Percentiles rank a stretch among this genome's conserved stretches.
phyloP scores from a whole-genome alignment of 2,888 invertebrate species.

The Rosalia funebris region DNA sequence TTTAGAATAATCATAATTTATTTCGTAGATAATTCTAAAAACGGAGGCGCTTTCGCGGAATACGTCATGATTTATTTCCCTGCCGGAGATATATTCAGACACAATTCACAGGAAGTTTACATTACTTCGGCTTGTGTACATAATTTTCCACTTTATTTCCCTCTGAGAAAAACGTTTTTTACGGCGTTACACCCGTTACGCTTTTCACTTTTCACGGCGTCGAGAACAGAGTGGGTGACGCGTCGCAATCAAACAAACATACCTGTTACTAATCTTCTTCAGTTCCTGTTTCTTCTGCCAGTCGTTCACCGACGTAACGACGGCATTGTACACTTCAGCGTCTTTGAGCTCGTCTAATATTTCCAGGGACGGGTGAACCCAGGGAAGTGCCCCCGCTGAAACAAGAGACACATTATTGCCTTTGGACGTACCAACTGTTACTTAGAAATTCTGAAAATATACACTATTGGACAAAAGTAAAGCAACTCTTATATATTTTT shows the following conservation, averaged over 20 bases:
- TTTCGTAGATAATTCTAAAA: no score
- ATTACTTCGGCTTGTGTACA: neutral
- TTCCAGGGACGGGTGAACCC: constrained; percentile 71
- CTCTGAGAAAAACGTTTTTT: neutral
- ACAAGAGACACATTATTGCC: constrained; percentile 6
- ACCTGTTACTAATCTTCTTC: constrained; percentile 59
- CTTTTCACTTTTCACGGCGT: constrained; percentile 3
- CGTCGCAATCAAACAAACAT: constrained; percentile 9
- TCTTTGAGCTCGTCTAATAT: constrained; percentile 78
- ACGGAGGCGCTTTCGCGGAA: no score
- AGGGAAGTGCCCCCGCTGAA: constrained; percentile 58
- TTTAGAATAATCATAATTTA: no score
- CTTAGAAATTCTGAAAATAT: no score
- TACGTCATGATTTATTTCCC: constrained; percentile 1
- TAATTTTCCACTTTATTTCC: constrained; percentile 7
- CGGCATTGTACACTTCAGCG: constrained; percentile 76
- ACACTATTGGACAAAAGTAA: no score
- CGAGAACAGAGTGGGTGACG: constrained; percentile 1
- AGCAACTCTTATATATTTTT: no score
- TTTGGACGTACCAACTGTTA: no score
- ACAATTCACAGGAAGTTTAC: neutral
- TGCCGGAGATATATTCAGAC: neutral
- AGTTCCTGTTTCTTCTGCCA: constrained; percentile 72
- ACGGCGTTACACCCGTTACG: neutral
- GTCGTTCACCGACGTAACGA: constrained; percentile 76